Evolutionary conservation across 2,888 invertebrate genomes (phyloP).

Genomic region (Arge pagana): DNA sequence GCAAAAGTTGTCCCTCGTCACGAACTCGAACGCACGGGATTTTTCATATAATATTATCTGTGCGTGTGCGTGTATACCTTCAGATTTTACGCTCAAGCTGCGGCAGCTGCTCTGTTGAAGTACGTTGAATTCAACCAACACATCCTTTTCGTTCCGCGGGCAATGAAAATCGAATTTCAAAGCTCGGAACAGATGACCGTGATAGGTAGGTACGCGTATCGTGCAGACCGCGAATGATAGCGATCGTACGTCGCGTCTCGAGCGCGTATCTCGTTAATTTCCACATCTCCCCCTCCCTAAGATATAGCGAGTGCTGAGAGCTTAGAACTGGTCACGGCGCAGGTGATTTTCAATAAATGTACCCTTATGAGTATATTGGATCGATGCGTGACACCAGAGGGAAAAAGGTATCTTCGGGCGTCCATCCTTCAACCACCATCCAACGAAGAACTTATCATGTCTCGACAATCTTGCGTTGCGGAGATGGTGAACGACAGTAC

Average conservation of each 20-base stretch:
- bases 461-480: slow-evolving; percentile 74
- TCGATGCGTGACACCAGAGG: slow-evolving; percentile 73
- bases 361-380: slow-evolving; percentile 72
- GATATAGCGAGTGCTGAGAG: slow-evolving; percentile 82
- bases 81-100: slow-evolving; percentile 85
- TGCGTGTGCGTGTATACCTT: slow-evolving; percentile 31
- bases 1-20: too few relatives aligned
- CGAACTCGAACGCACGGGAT: too few relatives aligned
- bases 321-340: slow-evolving; percentile 71
- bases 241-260: background rate
- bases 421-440: slow-evolving; percentile 81
- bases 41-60: slow-evolving; percentile 11
- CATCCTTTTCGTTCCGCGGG: slow-evolving; percentile 73
- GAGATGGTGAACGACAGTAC: slow-evolving; percentile 75
- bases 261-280: background rate
- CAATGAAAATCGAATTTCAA: slow-evolving; percentile 81
- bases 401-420: slow-evolving; percentile 77
- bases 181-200: slow-evolving; percentile 80
- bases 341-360: slow-evolving; percentile 60
- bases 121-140: slow-evolving; percentile 83
- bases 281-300: slow-evolving; percentile 45
- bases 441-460: slow-evolving; percentile 67
- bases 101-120: slow-evolving; percentile 82
- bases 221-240: background rate
- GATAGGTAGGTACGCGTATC: slow-evolving; percentile 68